Conservation (phyloP, 2,797 vertebrate species). For the Pyrocephalus nanus region DNA sequence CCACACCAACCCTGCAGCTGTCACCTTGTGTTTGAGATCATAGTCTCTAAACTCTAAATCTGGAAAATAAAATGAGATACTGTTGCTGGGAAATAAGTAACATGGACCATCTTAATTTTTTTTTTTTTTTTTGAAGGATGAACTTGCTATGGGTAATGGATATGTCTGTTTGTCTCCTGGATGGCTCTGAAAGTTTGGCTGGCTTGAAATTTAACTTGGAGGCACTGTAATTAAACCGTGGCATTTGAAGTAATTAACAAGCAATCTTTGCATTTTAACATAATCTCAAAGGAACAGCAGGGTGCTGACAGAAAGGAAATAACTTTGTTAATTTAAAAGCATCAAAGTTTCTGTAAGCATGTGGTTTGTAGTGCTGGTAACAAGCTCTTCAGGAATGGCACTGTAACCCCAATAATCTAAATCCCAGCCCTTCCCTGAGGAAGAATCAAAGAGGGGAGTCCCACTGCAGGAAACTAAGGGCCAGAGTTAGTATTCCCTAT, state of each 20-base stretch:
- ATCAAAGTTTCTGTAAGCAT: background rate
- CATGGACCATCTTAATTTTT: background rate
- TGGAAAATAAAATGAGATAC: background rate
- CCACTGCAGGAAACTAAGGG: background rate
- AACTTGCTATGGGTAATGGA: background rate
- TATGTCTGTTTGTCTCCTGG: background rate
- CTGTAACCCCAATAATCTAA: background rate
- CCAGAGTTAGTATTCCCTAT: background rate
- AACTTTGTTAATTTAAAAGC: background rate
- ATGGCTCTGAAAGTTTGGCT: background rate
- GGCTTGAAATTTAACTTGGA: background rate
- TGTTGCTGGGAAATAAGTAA: background rate
- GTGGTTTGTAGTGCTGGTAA: background rate
- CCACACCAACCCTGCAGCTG: background rate
- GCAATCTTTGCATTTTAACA: background rate
- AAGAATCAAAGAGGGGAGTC: background rate
- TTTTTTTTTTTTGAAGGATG: background rate
- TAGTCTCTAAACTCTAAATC: background rate
- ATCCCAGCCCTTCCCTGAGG: background rate
- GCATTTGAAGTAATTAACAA: constrained; percentile 37
- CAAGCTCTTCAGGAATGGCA: background rate
- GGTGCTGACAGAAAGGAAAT: background rate
- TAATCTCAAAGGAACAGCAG: constrained; percentile 8
- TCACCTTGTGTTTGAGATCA: background rate
- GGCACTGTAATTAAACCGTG: constrained; percentile 36